These are phyloP conservation scores for Dryas iulia DNA, from an alignment of 1,140 invertebrate genomes.

Conservation along the genomic window DNA sequence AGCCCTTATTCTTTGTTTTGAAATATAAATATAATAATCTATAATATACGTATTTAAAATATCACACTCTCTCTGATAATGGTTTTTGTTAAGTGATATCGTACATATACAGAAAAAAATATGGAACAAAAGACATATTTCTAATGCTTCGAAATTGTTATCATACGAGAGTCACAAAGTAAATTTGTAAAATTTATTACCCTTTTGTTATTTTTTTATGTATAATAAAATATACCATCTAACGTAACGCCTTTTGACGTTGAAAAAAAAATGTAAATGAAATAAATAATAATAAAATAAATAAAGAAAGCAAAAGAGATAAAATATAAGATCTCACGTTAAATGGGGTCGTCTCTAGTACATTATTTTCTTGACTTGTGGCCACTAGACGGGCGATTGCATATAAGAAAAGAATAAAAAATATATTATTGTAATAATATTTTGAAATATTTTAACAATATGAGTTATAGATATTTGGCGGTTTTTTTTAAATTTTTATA, in stretches of 20 bases:
- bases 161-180: neutral
- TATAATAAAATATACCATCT: neutral
- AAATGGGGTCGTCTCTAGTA: slow-evolving; percentile 48
- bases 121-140: neutral
- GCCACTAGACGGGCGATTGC: slow-evolving; percentile 31
- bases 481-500: no score
- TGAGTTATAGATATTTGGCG: no score
- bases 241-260: slow-evolving; percentile 1
- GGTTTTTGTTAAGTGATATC: no score
- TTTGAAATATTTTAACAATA: no score
- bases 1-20: no score
- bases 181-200: neutral
- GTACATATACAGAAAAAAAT: neutral
- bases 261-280: slow-evolving; percentile 39
- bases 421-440: no score
- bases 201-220: no score
- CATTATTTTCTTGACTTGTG: slow-evolving; percentile 44
- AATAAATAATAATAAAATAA: slow-evolving; percentile 54
- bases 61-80: no score
- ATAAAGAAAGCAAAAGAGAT: slow-evolving; percentile 41
- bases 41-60: no score
- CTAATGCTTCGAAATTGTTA: neutral
- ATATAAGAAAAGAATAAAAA: no score
- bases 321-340: slow-evolving; percentile 51
- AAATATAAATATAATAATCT: no score